These are phyloP conservation scores for Sycophaga agraensis DNA, from an alignment of 1,140 invertebrate species.

Conservation along the genomic window DNA sequence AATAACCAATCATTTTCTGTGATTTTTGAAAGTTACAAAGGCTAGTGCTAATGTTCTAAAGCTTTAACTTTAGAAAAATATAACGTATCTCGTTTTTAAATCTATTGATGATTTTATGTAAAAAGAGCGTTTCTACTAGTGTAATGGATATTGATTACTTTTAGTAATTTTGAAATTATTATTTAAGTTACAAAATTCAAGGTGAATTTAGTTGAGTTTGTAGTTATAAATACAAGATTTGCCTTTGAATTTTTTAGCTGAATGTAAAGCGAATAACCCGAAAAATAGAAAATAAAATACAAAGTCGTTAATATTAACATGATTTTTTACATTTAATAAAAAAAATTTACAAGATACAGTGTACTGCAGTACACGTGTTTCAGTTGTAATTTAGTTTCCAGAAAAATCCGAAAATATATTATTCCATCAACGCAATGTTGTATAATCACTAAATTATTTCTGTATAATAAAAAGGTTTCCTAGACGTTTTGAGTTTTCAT, in stretches of 20 bases:
- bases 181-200: slow-evolving; percentile 19
- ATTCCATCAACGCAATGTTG: slow-evolving; percentile 9
- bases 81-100: slow-evolving; percentile 20
- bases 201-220: slow-evolving; percentile 17
- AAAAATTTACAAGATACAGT: neutral
- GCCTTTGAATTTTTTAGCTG: slow-evolving; percentile 21
- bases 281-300: slow-evolving; percentile 10
- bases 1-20: neutral
- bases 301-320: slow-evolving; percentile 15
- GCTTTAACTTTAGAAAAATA: slow-evolving; percentile 11
- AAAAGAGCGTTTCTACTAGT: slow-evolving; percentile 19
- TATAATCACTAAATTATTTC: slow-evolving; percentile 11
- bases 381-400: slow-evolving; percentile 20
- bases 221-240: slow-evolving; percentile 17
- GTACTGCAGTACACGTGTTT: neutral
- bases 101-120: slow-evolving; percentile 26
- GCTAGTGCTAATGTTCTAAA: slow-evolving; percentile 18
- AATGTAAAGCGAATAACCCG: slow-evolving; percentile 8
- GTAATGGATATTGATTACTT: neutral
- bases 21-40: slow-evolving; percentile 26
- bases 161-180: neutral
- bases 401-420: slow-evolving; percentile 2
- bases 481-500: no score
- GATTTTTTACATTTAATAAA: slow-evolving; percentile 23
- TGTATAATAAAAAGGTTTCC: slow-evolving; percentile 27